phyloP scores from a whole-genome alignment of 2,113 vertebrate genomes.

The Pavo muticus region DNA sequence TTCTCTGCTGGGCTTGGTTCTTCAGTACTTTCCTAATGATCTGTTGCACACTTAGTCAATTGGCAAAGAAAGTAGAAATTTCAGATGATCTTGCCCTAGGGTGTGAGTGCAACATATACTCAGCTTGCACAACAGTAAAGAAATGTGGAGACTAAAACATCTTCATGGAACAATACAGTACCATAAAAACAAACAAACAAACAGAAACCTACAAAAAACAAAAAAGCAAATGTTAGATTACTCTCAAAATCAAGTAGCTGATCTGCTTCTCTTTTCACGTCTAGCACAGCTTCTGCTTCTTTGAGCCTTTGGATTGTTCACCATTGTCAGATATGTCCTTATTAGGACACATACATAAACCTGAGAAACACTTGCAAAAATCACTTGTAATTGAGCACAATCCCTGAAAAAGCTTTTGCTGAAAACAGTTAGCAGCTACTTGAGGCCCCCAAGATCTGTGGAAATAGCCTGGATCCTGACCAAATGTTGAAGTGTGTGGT shows the following conservation, averaged over 20 bases:
- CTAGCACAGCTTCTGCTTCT: not conserved
- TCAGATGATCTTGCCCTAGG: not conserved
- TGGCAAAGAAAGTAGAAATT: not conserved
- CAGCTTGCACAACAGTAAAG: not conserved
- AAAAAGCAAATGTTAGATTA: not conserved
- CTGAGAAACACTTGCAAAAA: not conserved
- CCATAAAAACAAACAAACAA: not conserved
- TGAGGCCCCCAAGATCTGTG: not conserved
- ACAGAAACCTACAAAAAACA: no score
- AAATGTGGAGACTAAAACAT: not conserved
- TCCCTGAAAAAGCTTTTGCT: not conserved
- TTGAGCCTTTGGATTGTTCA: not conserved
- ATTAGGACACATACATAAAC: no score
- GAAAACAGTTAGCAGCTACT: not conserved
- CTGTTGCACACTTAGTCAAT: fast-evolving
- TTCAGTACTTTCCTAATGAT: not conserved
- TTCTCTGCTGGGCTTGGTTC: not conserved
- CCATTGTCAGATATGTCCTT: not conserved
- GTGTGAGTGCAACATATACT: not conserved
- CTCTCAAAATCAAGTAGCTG: not conserved
- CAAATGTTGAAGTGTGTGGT: not conserved
- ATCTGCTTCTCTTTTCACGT: not conserved
- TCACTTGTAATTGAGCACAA: not conserved
- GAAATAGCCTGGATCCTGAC: not conserved
- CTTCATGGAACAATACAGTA: not conserved